phyloP scores from a whole-genome alignment of 2,888 invertebrate genomes.

The Campoplex capitator region DNA sequence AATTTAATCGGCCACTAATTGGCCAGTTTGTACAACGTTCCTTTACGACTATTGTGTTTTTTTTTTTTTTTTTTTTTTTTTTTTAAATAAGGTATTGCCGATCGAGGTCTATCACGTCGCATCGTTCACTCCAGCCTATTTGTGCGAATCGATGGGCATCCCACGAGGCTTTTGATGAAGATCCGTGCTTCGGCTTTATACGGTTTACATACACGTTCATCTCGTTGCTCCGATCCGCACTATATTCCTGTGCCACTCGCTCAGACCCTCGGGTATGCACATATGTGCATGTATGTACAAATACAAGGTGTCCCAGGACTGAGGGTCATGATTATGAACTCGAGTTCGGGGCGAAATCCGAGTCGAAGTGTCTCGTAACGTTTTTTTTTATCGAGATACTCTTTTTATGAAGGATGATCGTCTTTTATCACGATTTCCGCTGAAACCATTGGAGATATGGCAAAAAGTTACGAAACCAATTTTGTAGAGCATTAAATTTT shows the following conservation, averaged over 20 bases:
- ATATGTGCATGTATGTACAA: background rate
- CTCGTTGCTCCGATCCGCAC: conserved; percentile 54
- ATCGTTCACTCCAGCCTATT: conserved; percentile 60
- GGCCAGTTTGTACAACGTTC: background rate
- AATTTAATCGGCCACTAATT: background rate
- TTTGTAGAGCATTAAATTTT: background rate
- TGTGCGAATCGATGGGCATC: conserved; percentile 62
- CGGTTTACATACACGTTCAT: conserved; percentile 50
- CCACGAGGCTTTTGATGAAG: conserved; percentile 66
- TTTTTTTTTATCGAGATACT: no score
- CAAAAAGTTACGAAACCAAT: background rate
- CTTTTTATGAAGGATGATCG: no score
- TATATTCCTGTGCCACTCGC: conserved; percentile 25
- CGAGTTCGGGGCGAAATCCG: background rate
- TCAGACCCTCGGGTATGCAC: background rate
- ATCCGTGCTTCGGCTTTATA: conserved; percentile 51
- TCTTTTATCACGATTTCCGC: background rate
- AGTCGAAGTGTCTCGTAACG: background rate
- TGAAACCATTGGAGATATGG: background rate
- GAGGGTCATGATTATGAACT: background rate
- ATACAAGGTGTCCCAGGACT: background rate
- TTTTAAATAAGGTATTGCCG: background rate
- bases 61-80: no score
- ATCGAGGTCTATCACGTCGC: background rate
- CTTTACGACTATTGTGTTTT: background rate